A percentile compares a stretch with the other conserved stretches of the same genome.
phyloP scores from a whole-genome alignment of 2,888 invertebrate species.

The Drepanosiphum platanoidis region DNA sequence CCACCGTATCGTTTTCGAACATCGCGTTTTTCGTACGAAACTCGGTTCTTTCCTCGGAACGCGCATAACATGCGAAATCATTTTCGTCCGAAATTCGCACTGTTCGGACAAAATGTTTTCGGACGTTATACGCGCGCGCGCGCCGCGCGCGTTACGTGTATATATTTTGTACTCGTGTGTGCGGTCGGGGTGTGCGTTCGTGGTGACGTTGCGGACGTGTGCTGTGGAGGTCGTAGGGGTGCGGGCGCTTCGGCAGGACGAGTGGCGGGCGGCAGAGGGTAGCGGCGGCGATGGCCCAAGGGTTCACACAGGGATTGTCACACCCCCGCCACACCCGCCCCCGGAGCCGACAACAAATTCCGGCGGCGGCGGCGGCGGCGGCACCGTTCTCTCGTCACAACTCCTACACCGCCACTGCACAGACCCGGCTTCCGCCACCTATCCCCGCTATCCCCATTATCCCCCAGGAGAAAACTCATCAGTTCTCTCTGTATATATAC shows the following conservation, averaged over 20 bases:
- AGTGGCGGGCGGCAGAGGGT: background rate
- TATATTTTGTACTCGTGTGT: too few relatives aligned
- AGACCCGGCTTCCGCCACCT: background rate
- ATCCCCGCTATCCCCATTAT: conserved; percentile 23
- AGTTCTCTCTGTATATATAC: background rate
- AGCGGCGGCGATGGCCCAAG: background rate
- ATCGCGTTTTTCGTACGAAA: too few relatives aligned
- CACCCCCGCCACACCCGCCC: background rate
- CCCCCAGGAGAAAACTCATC: conserved; percentile 46
- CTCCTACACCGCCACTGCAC: conserved; percentile 35
- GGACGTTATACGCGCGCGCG: too few relatives aligned
- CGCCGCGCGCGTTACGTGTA: too few relatives aligned
- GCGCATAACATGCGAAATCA: too few relatives aligned
- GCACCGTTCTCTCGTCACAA: conserved; percentile 57
- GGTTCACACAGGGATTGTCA: conserved; percentile 40
- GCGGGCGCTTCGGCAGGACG: conserved; percentile 28
- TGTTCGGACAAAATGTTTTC: too few relatives aligned
- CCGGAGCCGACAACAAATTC: conserved; percentile 56
- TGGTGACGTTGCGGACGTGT: conserved; percentile 48
- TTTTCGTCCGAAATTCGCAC: too few relatives aligned
- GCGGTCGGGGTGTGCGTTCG: background rate
- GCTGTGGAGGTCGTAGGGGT: conserved; percentile 17
- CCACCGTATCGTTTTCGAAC: too few relatives aligned
- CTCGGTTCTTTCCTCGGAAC: too few relatives aligned
- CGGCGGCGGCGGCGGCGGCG: conserved; percentile 46